Percentiles rank a stretch among this genome's conserved stretches.
These are phyloP conservation scores for Charaxes varanes DNA, from an alignment of 1,140 invertebrate genomes.

Conservation along the genomic window DNA sequence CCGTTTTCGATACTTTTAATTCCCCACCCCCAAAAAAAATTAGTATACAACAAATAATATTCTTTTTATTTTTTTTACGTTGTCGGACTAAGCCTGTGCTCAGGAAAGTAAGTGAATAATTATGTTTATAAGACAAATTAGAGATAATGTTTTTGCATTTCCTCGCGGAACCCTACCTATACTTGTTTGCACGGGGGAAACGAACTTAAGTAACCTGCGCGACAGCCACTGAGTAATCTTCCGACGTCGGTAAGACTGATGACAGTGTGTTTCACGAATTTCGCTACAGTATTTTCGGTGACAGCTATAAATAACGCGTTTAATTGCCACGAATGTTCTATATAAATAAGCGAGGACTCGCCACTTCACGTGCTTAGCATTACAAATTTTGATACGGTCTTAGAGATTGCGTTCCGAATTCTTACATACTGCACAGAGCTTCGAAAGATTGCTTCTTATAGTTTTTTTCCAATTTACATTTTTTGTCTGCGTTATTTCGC, in stretches of 20 bases:
- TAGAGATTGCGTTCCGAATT: neutral
- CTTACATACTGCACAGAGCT: neutral
- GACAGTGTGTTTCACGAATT: conserved; percentile 20
- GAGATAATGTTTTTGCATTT: conserved; percentile 8
- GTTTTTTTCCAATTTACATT: no score
- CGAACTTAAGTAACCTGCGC: conserved; percentile 47
- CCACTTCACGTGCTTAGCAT: conserved; percentile 5
- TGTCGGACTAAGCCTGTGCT: no score
- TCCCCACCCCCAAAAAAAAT: no score
- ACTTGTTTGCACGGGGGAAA: conserved; percentile 41
- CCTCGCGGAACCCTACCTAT: conserved; percentile 28
- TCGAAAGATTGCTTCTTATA: neutral
- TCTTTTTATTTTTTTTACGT: no score
- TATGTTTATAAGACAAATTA: no score
- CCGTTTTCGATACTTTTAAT: no score
- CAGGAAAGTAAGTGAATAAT: no score
- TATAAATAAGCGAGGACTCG: conserved; percentile 13
- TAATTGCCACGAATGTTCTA: conserved; percentile 22
- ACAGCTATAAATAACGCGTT: conserved; percentile 26
- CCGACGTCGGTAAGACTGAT: conserved; percentile 18
- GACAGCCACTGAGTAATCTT: conserved; percentile 38
- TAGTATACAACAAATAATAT: no score
- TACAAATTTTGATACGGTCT: conserved; percentile 9
- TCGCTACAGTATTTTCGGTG: conserved; percentile 23
- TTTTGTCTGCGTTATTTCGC: no score